Conservation (phyloP, 1,140 invertebrate species). For the Bombus sylvicola region DNA sequence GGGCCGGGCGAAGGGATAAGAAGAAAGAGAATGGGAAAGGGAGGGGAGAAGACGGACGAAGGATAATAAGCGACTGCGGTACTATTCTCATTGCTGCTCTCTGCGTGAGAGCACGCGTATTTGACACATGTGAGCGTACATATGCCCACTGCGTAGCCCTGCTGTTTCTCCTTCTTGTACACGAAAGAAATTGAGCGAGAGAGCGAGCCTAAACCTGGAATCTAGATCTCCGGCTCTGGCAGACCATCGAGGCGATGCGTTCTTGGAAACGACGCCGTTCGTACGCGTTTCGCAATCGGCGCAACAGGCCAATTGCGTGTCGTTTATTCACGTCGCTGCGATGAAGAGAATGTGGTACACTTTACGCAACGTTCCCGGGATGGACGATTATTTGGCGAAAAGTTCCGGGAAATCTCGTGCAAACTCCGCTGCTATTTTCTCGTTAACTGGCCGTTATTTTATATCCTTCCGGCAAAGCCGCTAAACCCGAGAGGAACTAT, state of each 20-base stretch:
- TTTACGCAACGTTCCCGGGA: too few species aligned
- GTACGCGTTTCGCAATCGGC: not conserved
- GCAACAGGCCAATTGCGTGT: not conserved
- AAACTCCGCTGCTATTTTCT: too few species aligned
- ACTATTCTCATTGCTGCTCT: constrained; percentile 1
- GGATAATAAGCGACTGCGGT: constrained; percentile 34
- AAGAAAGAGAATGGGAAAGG: not conserved
- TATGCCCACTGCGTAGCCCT: not conserved
- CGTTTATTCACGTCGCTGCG: too few species aligned
- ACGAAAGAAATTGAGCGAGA: not conserved
- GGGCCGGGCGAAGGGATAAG: not conserved
- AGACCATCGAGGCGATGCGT: not conserved
- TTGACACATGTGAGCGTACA: not conserved
- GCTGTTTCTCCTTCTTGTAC: too few species aligned
- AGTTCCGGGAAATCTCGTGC: too few species aligned
- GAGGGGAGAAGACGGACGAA: not conserved
- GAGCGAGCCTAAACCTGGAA: not conserved
- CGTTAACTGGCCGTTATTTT: not conserved
- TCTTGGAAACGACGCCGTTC: constrained; percentile 1
- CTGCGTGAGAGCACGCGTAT: not conserved
- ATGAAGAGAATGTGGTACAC: too few species aligned
- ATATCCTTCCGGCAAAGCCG: too few species aligned
- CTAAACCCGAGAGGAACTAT: too few species aligned
- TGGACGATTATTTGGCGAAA: too few species aligned
- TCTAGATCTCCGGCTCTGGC: constrained; percentile 14